Base-by-base conservation (phyloP, 2,888 invertebrate species). In the Eupithecia dodoneata region DNA sequence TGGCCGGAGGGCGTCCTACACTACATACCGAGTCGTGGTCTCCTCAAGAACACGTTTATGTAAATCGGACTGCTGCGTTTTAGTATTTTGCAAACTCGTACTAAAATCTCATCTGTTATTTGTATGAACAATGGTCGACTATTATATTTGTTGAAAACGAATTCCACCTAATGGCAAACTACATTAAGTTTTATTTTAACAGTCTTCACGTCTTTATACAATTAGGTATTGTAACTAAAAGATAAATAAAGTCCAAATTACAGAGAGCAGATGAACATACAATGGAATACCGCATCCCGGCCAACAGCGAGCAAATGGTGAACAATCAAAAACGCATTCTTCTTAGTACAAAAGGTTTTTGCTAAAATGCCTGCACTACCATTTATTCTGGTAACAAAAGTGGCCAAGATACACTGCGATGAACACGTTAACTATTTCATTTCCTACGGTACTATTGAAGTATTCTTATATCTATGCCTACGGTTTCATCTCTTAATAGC, bases 281-380 rank as follows among this genome's bases (percentile, higher is more conserved):
- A 70, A 76, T 76, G 73, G 69, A 76, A 74, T 76, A 76, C 75
- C 73, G 30, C 75, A 75, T 72, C 63, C 63, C 75, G 65, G 69
- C 69, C 73, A 79, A 76, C 67, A 74, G 42, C 71, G 65, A 76
- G 67, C 76, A 79, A 81, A 80, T 77, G 73, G 74, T 49, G 72
- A 74, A 81, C 78, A 79, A 82, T 80, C 79, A 82, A 77, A 80
- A 82, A 80, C 73, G 75, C 79, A 81, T 80, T 81, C 76, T 80
- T 80, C 79, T 75, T 78, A 72, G 73, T 66, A 80, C 78, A 81
- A 81, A 80, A 79, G 76, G 71, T 74, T 79, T 80, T 77, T 76
- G 75, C 72, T 78, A 76, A 79, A 82, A 82, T 80, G 72, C 13
- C 73, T 72, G 74, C 75, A 71, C 76, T 45, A 65, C 74, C 72